Evolutionary conservation across 2,113 vertebrate species (phyloP), one percentile per base, ranked within the genome.

Genomic region (Oophaga pumilio): DNA sequence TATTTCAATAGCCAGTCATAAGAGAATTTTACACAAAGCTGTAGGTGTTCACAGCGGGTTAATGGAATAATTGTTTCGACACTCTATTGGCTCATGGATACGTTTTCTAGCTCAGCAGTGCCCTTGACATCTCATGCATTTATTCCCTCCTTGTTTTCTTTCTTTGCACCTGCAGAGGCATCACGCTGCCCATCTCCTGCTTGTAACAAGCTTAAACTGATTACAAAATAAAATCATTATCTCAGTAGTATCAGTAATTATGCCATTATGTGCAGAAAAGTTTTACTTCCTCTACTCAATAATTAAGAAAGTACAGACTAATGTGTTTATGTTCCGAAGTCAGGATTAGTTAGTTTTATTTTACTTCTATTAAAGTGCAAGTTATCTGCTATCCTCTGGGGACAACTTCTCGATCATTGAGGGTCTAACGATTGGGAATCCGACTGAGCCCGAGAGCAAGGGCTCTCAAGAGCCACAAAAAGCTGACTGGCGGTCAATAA

Each of bases 211-310:
- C 18, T 69, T 50, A 68, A 26, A 86, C 50, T 79, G 22, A 86
- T 68, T 77, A 26, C 22, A 86, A 22, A 85, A 60, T 76, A 60
- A 69, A 52, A 18, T 28, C 8, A 80, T 79, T 80, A 86, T 86
- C 49, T 24, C 76, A 69, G n/a, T 57, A n/a, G 33, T 59, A 26
- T n/a, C 66, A 59, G 53, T 84, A 50, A 28, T 84, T 84, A 57
- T 50, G 26, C 14, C 28, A n/a, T 28, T 20, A 15, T 4, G 24
- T 43, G 33, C 33, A 43, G 33, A 43, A 43, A 43, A 43, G 33
- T 43, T 43, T 43, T 43, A 43, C 33, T 43, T 43, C 33, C 33
- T 43, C 33, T 43, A 43, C 33, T 43, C 5, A 33, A 33, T 33
- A 33, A 33, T 33, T 33, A 43, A 43, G 33, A 43, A 43, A 43